Conservation (phyloP, 2,888 invertebrate genomes). For the Apotomis betuletana region DNA sequence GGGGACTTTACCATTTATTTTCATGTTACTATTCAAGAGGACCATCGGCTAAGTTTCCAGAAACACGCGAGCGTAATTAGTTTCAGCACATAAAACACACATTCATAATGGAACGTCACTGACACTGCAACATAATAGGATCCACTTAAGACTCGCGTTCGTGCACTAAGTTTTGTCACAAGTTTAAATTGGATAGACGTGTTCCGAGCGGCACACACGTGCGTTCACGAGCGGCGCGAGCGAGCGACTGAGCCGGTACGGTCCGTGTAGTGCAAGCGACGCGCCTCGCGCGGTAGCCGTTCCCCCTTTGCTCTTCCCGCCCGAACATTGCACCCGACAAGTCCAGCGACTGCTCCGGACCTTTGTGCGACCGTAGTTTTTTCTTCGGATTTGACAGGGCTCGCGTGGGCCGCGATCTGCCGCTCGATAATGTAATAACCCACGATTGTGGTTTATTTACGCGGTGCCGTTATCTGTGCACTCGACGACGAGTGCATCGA, state of each 20-base stretch:
- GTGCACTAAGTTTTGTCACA: slow-evolving; percentile 71
- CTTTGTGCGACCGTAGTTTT: slow-evolving; percentile 68
- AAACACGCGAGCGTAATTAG: slow-evolving; percentile 54
- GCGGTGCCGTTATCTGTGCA: slow-evolving; percentile 68
- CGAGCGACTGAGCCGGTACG: slow-evolving; percentile 59
- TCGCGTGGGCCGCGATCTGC: slow-evolving; percentile 62
- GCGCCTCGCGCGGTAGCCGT: slow-evolving; percentile 60
- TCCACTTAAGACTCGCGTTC: slow-evolving; percentile 61
- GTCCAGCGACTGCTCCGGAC: slow-evolving; percentile 66
- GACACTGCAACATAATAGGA: slow-evolving; percentile 74
- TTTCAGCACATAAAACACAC: slow-evolving; percentile 65
- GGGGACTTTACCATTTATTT: slow-evolving; percentile 79
- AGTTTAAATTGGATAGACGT: slow-evolving; percentile 52
- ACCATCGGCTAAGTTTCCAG: slow-evolving; percentile 75
- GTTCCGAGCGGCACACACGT: slow-evolving; percentile 39
- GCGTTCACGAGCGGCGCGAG: slow-evolving; percentile 53
- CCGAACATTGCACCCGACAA: slow-evolving; percentile 66
- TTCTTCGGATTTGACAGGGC: slow-evolving; percentile 67
- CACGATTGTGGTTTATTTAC: slow-evolving; percentile 67
- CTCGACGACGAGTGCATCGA: slow-evolving; percentile 62
- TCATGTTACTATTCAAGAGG: slow-evolving; percentile 82
- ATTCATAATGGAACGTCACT: slow-evolving; percentile 69
- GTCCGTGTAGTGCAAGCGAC: slow-evolving; percentile 49
- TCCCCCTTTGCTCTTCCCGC: slow-evolving; percentile 52
- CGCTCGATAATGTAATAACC: slow-evolving; percentile 65